Conservation (phyloP, 2,113 vertebrate species). For the Podarcis muralis region DNA sequence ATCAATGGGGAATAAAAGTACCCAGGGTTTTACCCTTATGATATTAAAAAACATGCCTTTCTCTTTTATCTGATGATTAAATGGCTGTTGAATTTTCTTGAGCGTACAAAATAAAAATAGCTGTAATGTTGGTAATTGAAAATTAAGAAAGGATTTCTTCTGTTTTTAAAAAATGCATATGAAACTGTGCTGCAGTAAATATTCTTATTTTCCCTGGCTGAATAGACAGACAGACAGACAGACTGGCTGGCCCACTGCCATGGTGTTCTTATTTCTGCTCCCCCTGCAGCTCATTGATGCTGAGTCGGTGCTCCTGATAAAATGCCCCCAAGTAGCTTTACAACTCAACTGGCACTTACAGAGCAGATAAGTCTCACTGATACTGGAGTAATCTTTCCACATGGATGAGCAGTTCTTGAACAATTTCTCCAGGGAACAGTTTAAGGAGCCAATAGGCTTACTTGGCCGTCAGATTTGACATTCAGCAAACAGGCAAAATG, state of each 20-base stretch:
- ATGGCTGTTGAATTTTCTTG: background rate
- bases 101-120: background rate
- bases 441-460: slow-evolving; percentile 43
- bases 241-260: background rate
- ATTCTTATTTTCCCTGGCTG: slow-evolving; percentile 14
- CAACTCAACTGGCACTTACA: slow-evolving; percentile 62
- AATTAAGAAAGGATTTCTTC: background rate
- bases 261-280: slow-evolving; percentile 38
- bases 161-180: background rate
- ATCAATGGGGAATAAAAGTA: background rate
- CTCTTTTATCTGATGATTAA: background rate
- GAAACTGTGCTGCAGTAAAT: background rate
- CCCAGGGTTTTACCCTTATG: background rate
- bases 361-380: slow-evolving; percentile 59
- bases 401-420: slow-evolving; percentile 50
- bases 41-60: background rate
- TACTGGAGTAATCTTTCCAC: slow-evolving; percentile 55
- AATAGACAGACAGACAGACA: too few species aligned
- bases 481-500: slow-evolving; percentile 37
- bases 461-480: slow-evolving; percentile 59
- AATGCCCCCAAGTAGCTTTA: slow-evolving; percentile 71
- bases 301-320: slow-evolving; percentile 69
- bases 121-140: background rate
- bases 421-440: slow-evolving; percentile 56
- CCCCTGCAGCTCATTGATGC: slow-evolving; percentile 38